Evolutionary conservation across 2,113 vertebrate genomes (phyloP).

Genomic region (Tachycineta bicolor): DNA sequence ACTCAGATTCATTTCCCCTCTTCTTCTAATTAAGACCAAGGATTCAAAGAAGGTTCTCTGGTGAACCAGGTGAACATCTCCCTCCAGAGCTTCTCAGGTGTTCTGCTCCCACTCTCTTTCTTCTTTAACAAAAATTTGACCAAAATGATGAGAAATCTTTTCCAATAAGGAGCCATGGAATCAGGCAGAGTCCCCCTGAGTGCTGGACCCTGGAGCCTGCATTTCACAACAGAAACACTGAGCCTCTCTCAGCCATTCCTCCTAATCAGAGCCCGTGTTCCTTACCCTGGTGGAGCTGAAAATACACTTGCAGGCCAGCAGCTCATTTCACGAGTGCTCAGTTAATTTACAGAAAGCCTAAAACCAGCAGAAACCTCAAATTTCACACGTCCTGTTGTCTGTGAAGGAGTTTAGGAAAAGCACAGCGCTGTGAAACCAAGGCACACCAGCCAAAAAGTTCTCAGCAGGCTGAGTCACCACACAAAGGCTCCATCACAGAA

Average conservation of each 20-base stretch:
- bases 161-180: not conserved
- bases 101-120: not conserved
- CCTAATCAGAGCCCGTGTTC: not conserved
- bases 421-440: not conserved
- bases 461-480: not conserved
- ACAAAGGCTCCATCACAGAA: not conserved
- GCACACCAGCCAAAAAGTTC: not conserved
- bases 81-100: not conserved
- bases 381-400: not conserved
- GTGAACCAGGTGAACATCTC: not conserved
- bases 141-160: not conserved
- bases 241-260: not conserved
- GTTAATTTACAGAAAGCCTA: not conserved
- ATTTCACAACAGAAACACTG: not conserved
- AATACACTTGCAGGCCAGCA: not conserved
- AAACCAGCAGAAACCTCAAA: not conserved
- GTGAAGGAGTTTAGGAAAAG: not conserved
- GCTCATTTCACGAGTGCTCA: not conserved
- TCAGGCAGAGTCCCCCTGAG: rapidly evolving
- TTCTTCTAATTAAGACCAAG: conserved; percentile 10
- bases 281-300: not conserved
- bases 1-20: not conserved
- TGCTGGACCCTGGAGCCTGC: not conserved
- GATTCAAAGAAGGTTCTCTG: not conserved
- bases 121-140: not conserved